Evolutionary conservation across 2,888 invertebrate genomes (phyloP).

Genomic region (Leptura quadrifasciata): DNA sequence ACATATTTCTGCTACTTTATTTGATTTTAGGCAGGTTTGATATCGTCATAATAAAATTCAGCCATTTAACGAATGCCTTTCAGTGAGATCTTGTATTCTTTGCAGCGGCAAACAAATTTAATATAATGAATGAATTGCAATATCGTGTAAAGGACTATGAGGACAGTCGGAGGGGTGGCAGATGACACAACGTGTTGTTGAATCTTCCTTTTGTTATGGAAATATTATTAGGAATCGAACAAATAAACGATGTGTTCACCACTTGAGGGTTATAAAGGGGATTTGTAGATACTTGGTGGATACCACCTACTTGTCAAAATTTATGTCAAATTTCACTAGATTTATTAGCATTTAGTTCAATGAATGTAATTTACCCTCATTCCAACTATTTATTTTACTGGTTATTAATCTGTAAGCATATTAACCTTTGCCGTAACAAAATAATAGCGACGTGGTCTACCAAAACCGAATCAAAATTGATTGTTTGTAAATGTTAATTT

Average conservation of each 20-base stretch:
- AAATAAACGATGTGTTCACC: constrained; percentile 46
- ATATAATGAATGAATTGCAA: constrained; percentile 50
- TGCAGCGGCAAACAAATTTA: constrained; percentile 44
- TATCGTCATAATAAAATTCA: background rate
- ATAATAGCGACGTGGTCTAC: too few relatives aligned
- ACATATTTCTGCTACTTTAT: background rate
- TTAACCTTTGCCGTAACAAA: too few relatives aligned
- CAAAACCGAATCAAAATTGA: too few relatives aligned
- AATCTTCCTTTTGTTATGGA: constrained; percentile 59
- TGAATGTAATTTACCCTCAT: background rate
- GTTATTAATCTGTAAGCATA: background rate
- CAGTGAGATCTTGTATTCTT: constrained; percentile 21
- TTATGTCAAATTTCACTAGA: constrained; percentile 28
- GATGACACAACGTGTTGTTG: constrained; percentile 57
- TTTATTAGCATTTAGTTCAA: constrained; percentile 24
- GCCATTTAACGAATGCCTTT: constrained; percentile 23
- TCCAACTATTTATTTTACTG: background rate
- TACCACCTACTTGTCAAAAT: constrained; percentile 43
- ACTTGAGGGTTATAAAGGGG: constrained; percentile 51
- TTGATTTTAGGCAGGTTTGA: background rate
- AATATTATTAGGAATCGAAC: constrained; percentile 57
- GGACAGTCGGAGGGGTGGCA: constrained; percentile 51
- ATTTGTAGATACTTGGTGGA: constrained; percentile 45
- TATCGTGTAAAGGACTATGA: constrained; percentile 22
- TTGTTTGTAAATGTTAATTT: too few relatives aligned